phyloP scores from a whole-genome alignment of 2,888 invertebrate genomes.

The Cantharis flavilabris region DNA sequence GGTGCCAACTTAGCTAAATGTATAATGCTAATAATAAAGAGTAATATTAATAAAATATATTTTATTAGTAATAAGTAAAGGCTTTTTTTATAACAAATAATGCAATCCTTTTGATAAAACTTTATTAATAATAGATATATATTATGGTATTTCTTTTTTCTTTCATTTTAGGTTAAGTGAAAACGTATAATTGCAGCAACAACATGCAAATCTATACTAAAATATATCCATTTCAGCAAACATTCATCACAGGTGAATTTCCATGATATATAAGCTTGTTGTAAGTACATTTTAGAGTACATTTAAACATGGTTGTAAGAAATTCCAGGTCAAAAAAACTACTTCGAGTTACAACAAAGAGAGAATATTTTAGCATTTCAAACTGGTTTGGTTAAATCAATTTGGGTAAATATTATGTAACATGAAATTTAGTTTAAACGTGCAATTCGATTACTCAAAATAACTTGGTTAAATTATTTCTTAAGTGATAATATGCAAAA shows the following conservation, averaged over 20 bases:
- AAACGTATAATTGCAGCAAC: too few species aligned
- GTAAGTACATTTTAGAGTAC: not conserved
- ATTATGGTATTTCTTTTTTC: too few species aligned
- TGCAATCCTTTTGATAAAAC: too few species aligned
- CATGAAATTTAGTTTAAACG: not conserved
- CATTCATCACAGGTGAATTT: not conserved
- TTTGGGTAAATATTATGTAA: not conserved
- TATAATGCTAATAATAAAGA: too few species aligned
- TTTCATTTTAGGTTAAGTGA: too few species aligned
- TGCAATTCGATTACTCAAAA: not conserved
- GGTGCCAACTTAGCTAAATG: too few species aligned
- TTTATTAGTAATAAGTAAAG: too few species aligned
- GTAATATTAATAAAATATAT: too few species aligned
- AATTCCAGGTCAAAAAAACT: not conserved
- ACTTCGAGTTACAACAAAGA: not conserved
- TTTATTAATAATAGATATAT: too few species aligned
- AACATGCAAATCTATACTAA: too few species aligned
- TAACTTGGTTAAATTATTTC: not conserved
- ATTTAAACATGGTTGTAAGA: not conserved
- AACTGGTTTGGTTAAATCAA: not conserved
- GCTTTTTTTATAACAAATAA: too few species aligned
- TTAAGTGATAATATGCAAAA: conserved; percentile 28
- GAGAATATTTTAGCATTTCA: not conserved
- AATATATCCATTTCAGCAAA: not conserved
- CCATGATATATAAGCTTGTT: not conserved